Percentiles rank a stretch among this genome's conserved stretches.
Conservation (phyloP, 2,888 invertebrate species). For the Aricia artaxerxes region DNA sequence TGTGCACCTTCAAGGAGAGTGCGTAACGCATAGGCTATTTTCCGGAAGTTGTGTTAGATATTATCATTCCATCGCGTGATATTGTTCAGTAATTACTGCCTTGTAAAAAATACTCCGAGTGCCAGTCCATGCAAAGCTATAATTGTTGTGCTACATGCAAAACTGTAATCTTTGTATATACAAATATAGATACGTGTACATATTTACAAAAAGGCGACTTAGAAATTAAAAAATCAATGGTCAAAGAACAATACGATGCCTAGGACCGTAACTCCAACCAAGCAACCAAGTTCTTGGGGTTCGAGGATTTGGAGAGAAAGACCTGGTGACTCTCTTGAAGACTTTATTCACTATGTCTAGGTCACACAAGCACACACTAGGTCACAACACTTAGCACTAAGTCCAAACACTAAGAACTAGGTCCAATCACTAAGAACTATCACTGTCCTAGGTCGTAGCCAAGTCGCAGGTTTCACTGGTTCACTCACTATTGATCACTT, state of each 20-base stretch:
- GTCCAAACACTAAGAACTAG: no score
- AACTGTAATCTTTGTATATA: slow-evolving; percentile 35
- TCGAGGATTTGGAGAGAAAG: no score
- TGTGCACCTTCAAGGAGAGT: neutral
- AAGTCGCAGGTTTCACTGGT: no score
- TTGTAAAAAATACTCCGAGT: slow-evolving; percentile 35
- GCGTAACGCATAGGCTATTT: neutral
- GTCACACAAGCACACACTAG: no score
- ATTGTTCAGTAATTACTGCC: slow-evolving; percentile 38
- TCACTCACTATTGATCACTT: no score
- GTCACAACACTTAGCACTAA: no score
- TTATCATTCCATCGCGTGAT: slow-evolving; percentile 37
- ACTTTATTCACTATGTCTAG: no score
- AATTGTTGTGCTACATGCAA: slow-evolving; percentile 38
- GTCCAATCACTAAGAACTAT: no score
- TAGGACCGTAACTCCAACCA: no score
- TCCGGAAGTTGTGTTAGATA: slow-evolving; percentile 22
- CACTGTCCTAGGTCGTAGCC: no score
- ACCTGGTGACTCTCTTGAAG: no score
- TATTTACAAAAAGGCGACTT: neutral
- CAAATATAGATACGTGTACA: neutral
- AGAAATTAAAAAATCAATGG: neutral
- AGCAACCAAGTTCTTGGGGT: no score
- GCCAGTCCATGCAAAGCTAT: slow-evolving; percentile 30
- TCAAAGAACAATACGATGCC: neutral